Evolutionary conservation across 2,888 invertebrate genomes (phyloP), one percentile per base, ranked within the genome.

Genomic region (Lithophane ornitopus): DNA sequence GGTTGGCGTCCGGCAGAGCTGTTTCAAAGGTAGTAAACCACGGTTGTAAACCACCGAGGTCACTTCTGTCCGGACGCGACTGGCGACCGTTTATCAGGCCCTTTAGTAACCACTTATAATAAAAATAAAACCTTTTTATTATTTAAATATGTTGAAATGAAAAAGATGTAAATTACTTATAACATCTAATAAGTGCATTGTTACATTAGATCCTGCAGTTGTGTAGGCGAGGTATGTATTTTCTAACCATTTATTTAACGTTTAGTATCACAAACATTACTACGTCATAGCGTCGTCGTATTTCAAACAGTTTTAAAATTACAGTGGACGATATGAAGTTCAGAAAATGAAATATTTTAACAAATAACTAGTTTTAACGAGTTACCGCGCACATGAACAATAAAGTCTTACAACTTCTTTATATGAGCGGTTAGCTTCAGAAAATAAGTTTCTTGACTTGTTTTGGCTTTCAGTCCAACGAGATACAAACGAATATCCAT

Each of bases 381-480:
- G 14, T 26, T 14, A 70, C 41, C n/a, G 39, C 26, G 16, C n/a
- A 34, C 11, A 16, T 22, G 44, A 61, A 19, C n/a, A 44, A 11
- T 61, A 34, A 61, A 71, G 19, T 44, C 14, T 61, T 52, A 72
- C 7, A 52, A 26, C 44, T 44, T 19, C 34, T 61, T 70, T 59
- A 59, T 59, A 26, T 56, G 26, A 26, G 19, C n/a, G 22, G 1
- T 66, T 4, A 67, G 69, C n/a, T 54, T 16, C 7, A 28, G 41
- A 28, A 67, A 67, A 44, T 71, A 12, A 4, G 49, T 71, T 71
- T 44, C n/a, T 28, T 28, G 11, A 9, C 54, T 54, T 16, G 6
- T 16, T 67, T 54, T 54, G 16, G 16, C 28, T 41, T 67, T 0
- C 22, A 28, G 19, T 28, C 2, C 14, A 22, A 39, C 16, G 22